Conservation (phyloP, 2,888 invertebrate genomes). For the Chaetogeoica ovagalla region DNA sequence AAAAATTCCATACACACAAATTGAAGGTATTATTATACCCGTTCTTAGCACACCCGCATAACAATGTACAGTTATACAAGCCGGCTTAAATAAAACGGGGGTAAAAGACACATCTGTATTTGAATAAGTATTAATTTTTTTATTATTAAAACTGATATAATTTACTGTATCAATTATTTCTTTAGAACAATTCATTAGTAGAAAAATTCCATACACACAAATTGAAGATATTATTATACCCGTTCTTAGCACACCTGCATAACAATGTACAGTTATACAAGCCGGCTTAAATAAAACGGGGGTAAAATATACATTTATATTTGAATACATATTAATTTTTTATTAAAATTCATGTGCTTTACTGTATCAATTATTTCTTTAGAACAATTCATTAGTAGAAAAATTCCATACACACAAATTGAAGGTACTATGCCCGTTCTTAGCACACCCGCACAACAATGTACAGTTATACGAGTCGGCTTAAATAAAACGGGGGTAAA, state of each 20-base stretch:
- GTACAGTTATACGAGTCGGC: slow-evolving; percentile 12
- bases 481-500: slow-evolving; percentile 53
- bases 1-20: background rate
- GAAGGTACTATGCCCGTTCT: slow-evolving; percentile 22
- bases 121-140: background rate
- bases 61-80: background rate
- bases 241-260: slow-evolving; percentile 16
- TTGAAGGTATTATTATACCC: background rate
- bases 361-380: slow-evolving; percentile 29
- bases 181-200: slow-evolving; percentile 32
- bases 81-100: slow-evolving; percentile 1
- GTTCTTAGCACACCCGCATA: background rate
- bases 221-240: slow-evolving; percentile 14
- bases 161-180: slow-evolving; percentile 10
- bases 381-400: slow-evolving; percentile 30
- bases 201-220: slow-evolving; percentile 44
- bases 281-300: slow-evolving; percentile 44
- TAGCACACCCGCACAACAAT: slow-evolving; percentile 30
- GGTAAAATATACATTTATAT: slow-evolving; percentile 36
- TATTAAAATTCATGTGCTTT: too few relatives aligned
- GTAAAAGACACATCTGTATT: background rate
- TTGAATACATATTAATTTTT: background rate
- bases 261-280: slow-evolving; percentile 15
- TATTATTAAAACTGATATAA: too few relatives aligned
- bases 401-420: slow-evolving; percentile 40